Conservation (phyloP, 23 tunicate genomes). For the Styela plicata region DNA sequence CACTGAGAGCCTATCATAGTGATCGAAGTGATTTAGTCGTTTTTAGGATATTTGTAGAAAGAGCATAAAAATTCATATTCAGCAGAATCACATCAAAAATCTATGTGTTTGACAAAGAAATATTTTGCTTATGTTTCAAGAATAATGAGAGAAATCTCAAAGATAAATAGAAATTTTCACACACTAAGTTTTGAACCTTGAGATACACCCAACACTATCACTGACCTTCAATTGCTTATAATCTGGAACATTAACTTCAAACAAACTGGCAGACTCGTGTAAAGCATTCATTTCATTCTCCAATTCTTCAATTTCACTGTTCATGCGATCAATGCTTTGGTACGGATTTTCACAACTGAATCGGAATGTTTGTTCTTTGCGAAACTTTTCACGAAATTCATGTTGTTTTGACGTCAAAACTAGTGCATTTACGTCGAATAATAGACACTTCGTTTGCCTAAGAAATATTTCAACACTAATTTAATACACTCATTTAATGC, state of each 20-base stretch:
- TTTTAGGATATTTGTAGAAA: too few relatives aligned
- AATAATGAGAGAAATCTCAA: too few relatives aligned
- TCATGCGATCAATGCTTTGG: conserved; percentile 57
- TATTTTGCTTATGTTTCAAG: too few relatives aligned
- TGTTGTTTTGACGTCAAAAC: conserved; percentile 96
- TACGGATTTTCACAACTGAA: conserved; percentile 82
- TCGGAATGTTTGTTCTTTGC: conserved; percentile 59
- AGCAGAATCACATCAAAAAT: too few relatives aligned
- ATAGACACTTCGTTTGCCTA: conserved; percentile 91
- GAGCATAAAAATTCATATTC: too few relatives aligned
- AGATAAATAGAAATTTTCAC: too few relatives aligned
- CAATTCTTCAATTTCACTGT: conserved; percentile 38
- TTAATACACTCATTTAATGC: too few relatives aligned
- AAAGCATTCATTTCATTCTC: conserved; percentile 68
- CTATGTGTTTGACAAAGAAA: too few relatives aligned
- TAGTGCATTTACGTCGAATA: conserved; percentile 87
- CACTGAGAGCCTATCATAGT: too few relatives aligned
- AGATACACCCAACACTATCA: not conserved
- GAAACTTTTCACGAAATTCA: conserved; percentile 80
- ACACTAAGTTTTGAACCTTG: too few relatives aligned
- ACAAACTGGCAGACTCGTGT: conserved; percentile 81
- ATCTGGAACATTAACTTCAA: conserved; percentile 92
- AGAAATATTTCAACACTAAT: too few relatives aligned
- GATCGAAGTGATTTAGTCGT: too few relatives aligned
- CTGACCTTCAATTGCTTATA: conserved; percentile 86